Base-by-base conservation (phyloP, 2,888 invertebrate species). In the Byasa hedistus region DNA sequence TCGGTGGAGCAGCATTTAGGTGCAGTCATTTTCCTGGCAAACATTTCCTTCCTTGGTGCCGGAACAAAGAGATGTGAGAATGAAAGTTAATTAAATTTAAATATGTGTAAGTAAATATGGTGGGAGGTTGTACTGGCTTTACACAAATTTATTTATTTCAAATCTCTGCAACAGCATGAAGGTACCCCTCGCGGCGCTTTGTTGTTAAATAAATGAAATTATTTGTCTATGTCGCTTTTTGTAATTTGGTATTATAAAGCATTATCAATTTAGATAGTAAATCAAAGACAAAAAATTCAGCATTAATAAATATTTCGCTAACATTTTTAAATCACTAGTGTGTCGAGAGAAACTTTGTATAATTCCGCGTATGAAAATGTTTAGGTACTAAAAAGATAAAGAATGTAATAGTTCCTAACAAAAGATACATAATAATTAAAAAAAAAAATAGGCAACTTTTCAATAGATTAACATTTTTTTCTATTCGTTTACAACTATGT, bases 31-130 rank as follows among this genome's bases (percentile, higher is more conserved):
- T 79, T 75, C 77, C 72, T 69, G 71, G 76, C 76, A 76, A 80
- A 80, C 79, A 78, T 79, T 80, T 76, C 73, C 76, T 80, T 83
- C 78, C 81, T 82, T 79, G 70, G 74, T 74, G 72, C 66, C 64
- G 48, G 61, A 57, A 86, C 83, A 87, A 87, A 80, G 78, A 77
- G 82, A 83, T 82, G 78, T 83, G 82, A 80, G 76, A 77, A 79
- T 83, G 79, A 83, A 83, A 86, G 84, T 88, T 89, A 89, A 89
- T 89, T 88, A 89, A 87, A 85, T 85, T 83, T 79, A 81, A 85
- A 87, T 84, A 82, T 82, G 81, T 81, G 80, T 79, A 81, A 77
- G 74, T 76, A 70, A 73, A 62, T 69, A 69, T 70, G 72, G 73
- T 52, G 8, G n/a, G 72, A 74, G 70, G 68, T 69, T 68, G 70